Percentiles rank a stretch among this genome's conserved stretches.
These are phyloP conservation scores for Sterna hirundo DNA, from an alignment of 2,113 vertebrate species.

Conservation along the genomic window DNA sequence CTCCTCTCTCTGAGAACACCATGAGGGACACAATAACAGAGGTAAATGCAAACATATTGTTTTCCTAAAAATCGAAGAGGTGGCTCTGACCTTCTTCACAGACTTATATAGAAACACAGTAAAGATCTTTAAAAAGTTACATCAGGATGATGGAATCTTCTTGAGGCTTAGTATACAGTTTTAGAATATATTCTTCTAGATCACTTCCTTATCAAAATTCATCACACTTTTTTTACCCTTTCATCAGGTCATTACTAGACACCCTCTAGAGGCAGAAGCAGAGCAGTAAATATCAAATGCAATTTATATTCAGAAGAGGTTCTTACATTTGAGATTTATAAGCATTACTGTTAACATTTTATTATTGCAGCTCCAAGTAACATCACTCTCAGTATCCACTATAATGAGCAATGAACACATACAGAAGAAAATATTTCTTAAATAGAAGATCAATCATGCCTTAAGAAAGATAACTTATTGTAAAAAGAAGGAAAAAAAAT, in stretches of 20 bases:
- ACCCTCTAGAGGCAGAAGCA: not conserved
- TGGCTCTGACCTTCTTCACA: not conserved
- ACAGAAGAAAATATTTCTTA: not conserved
- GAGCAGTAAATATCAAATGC: not conserved
- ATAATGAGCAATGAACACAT: not conserved
- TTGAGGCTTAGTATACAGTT: not conserved
- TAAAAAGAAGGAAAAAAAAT: not conserved
- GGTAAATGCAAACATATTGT: fast-evolving
- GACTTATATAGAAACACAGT: not conserved
- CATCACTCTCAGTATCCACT: not conserved
- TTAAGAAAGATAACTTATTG: not conserved
- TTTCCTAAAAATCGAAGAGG: not conserved
- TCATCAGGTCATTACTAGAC: not conserved
- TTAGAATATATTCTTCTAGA: not conserved
- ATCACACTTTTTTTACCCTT: not conserved
- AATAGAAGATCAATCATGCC: not conserved
- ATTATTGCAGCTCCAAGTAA: not conserved
- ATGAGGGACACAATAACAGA: not conserved
- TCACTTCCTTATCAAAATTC: not conserved
- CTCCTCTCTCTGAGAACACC: not conserved
- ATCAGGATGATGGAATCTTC: not conserved
- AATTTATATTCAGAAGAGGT: not conserved
- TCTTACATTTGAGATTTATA: not conserved
- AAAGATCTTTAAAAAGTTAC: not conserved
- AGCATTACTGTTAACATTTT: not conserved